These are phyloP conservation scores for Channallabes apus DNA, from an alignment of 2,797 vertebrate species.

Conservation along the genomic window DNA sequence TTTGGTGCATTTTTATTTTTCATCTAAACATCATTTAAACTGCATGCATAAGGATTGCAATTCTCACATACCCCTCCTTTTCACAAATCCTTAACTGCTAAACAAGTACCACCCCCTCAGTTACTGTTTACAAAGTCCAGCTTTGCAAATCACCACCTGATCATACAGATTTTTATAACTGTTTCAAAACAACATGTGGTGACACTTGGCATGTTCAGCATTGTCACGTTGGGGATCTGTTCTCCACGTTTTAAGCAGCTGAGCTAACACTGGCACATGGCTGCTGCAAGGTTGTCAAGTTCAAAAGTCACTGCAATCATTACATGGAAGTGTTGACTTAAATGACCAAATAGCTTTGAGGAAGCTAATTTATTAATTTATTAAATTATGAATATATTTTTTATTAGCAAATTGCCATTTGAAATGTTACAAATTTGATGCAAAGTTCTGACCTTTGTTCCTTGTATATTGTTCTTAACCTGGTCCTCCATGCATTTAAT, in stretches of 20 bases:
- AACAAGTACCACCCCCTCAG: slow-evolving; percentile 18
- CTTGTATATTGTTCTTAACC: neutral
- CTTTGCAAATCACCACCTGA: slow-evolving; percentile 43
- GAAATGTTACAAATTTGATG: neutral
- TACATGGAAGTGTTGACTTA: slow-evolving; percentile 32
- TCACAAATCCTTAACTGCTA: neutral
- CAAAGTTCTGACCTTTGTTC: neutral
- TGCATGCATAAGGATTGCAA: neutral
- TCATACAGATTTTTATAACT: slow-evolving; percentile 47
- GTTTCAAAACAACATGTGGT: slow-evolving; percentile 49
- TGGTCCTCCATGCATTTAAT: neutral
- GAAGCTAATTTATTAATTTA: neutral
- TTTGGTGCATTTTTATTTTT: no score
- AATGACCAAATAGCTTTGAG: neutral
- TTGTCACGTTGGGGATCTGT: slow-evolving; percentile 31
- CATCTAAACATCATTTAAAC: neutral
- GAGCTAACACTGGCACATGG: slow-evolving; percentile 53
- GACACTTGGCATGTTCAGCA: slow-evolving; percentile 42
- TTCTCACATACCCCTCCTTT: neutral
- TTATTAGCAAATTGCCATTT: neutral
- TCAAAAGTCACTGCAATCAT: slow-evolving; percentile 39
- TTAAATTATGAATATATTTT: no score
- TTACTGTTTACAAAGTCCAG: slow-evolving; percentile 39
- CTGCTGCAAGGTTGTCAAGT: slow-evolving; percentile 32
- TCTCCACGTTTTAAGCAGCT: slow-evolving; percentile 50